Percentiles rank a stretch among this genome's conserved stretches.
phyloP scores from a whole-genome alignment of 92 coral and sea anemone genomes.

The Palythoa heliodiscus region DNA sequence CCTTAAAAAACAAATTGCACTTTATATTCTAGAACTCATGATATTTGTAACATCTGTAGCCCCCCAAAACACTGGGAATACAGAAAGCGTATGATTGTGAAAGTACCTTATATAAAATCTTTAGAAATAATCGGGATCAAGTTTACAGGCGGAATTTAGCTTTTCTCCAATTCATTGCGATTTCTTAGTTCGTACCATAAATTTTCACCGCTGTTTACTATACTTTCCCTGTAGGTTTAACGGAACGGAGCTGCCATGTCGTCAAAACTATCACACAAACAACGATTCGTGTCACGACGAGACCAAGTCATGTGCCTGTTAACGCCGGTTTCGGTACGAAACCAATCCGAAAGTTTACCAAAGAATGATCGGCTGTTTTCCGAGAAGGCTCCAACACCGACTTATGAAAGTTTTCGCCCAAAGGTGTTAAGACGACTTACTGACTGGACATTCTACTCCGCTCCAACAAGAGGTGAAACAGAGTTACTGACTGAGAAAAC shows the following conservation, averaged over 20 bases:
- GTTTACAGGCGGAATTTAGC: no score
- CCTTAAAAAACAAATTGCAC: no score
- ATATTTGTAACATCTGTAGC: no score
- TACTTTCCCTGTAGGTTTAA: background rate
- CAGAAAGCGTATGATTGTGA: no score
- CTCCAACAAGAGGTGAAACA: conserved; percentile 22
- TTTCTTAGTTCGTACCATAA: background rate
- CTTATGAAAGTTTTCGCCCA: conserved; percentile 24
- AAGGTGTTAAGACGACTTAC: conserved; percentile 22
- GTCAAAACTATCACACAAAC: conserved; percentile 23
- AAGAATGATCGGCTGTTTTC: conserved; percentile 27
- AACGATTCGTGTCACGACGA: conserved; percentile 22
- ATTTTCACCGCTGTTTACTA: background rate
- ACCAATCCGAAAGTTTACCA: conserved; percentile 3
- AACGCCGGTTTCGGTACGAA: conserved; percentile 26
- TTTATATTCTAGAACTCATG: no score
- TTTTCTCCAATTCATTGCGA: background rate
- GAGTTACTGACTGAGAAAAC: background rate
- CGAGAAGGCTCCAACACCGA: conserved; percentile 31
- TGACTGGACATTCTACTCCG: conserved; percentile 29
- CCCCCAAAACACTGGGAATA: no score
- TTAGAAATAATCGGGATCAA: no score
- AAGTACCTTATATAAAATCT: no score
- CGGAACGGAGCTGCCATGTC: conserved; percentile 12
- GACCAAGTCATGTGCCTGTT: conserved; percentile 38